Evolutionary conservation across 2,888 invertebrate genomes (phyloP), one percentile per base, ranked within the genome.

Genomic region (Bimastos eiseni): DNA sequence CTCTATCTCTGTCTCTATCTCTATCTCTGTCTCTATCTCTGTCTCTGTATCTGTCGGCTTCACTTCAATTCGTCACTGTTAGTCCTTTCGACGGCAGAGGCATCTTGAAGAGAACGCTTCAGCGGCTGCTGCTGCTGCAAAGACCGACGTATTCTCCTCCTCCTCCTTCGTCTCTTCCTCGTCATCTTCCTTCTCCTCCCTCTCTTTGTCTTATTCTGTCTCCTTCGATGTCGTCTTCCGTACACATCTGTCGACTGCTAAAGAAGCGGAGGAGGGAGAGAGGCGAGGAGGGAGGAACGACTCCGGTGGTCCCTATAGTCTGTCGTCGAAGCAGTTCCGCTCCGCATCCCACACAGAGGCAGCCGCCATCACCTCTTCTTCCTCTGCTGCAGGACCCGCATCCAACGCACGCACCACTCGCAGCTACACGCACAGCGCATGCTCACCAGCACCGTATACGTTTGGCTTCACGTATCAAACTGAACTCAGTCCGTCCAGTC

Each of bases 51-150:
- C 70, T 70, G 70, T 70, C 30, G 30, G 70, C n/a, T n/a, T 70
- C 70, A n/a, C 70, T 70, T 70, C 70, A 70, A 70, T 70, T 70
- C 70, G 70, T 70, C 70, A 70, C 70, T n/a, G 30, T n/a, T 70
- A n/a, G 70, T 70, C 70, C 13, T 70, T n/a, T 70, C 70, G 30
- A 70, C 70, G 70, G 70, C n/a, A 8, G n/a, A 70, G n/a, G 70
- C 30, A 70, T 70, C 70, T 30, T n/a, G 70, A 70, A 70, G 30
- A 70, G 30, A n/a, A 30, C 30, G 70, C n/a, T n/a, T n/a, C n/a
- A n/a, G n/a, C 49, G 8, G 49, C 70, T 70, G 13, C 55, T 30
- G 55, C 55, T 55, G 55, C 70, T 70, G n/a, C 70, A 70, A 11
- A 70, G 70, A 11, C 70, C n/a, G 70, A 0, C n/a, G 11, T 70